These are phyloP conservation scores for Mormoops blainvillei DNA, from an alignment of 2,113 vertebrate species.

Conservation along the genomic window DNA sequence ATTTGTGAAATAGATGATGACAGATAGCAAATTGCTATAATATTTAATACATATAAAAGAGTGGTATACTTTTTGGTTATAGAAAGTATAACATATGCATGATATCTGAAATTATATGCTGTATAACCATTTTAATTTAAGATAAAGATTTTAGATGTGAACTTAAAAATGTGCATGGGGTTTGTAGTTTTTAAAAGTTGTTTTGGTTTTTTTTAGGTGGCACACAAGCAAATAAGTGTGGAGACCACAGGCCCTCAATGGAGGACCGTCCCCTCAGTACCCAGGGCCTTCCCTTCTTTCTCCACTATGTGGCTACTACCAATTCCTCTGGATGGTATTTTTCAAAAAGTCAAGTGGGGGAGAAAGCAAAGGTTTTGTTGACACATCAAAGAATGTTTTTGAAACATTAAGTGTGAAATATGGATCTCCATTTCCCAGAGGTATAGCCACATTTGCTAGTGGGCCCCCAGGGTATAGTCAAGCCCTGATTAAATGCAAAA, in stretches of 20 bases:
- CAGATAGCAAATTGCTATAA: not conserved
- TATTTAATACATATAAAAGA: not conserved
- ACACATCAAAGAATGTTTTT: constrained; percentile 26
- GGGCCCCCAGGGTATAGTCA: not conserved
- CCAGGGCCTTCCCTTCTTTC: not conserved
- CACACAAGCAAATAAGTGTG: not conserved
- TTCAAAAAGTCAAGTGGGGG: not conserved
- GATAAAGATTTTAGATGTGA: not conserved
- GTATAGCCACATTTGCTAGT: not conserved
- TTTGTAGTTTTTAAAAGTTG: not conserved
- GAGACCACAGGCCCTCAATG: not conserved
- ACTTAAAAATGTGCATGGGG: not conserved
- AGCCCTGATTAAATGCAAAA: constrained; percentile 39
- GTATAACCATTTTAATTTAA: not conserved
- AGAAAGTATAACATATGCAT: not conserved
- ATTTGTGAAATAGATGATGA: not conserved
- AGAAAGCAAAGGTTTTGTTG: constrained; percentile 18
- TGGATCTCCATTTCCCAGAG: constrained; percentile 17
- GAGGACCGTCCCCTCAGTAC: too few species aligned
- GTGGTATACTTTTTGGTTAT: not conserved
- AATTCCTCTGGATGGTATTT: not conserved
- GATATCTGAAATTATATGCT: not conserved
- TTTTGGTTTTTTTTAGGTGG: not conserved
- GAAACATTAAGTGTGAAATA: constrained; percentile 28
- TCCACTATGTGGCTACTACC: not conserved